A percentile compares a stretch with the other conserved stretches of the same genome.
Conservation (phyloP, 1,140 invertebrate genomes). For the Euwallacea fornicatus region DNA sequence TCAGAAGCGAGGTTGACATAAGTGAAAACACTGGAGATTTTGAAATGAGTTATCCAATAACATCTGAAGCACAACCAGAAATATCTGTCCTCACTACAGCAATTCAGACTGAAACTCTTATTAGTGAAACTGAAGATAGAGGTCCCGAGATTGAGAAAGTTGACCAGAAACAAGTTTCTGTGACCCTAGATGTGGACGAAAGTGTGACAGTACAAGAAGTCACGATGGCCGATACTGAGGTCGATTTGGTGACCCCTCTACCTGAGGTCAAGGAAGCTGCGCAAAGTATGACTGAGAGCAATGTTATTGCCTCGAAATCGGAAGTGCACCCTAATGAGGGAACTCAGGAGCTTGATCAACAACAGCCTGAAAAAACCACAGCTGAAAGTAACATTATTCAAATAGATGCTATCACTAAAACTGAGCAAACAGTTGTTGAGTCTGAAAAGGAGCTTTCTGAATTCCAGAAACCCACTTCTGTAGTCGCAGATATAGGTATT, state of each 20-base stretch:
- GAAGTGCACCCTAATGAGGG: constrained; percentile 36
- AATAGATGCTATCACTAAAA: constrained; percentile 37
- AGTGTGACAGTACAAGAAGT: constrained; percentile 40
- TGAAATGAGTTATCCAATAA: constrained; percentile 19
- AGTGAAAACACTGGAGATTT: constrained; percentile 37
- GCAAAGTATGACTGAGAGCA: constrained; percentile 34
- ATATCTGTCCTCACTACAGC: constrained; percentile 44
- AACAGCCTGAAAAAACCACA: constrained; percentile 34
- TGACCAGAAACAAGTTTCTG: constrained; percentile 48
- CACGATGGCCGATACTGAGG: constrained; percentile 41
- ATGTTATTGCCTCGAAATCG: constrained; percentile 35
- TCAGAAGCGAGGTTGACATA: constrained; percentile 43
- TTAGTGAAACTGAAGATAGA: constrained; percentile 49
- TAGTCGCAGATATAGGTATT: constrained; percentile 35
- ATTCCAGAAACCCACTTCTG: constrained; percentile 18
- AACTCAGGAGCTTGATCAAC: constrained; percentile 29
- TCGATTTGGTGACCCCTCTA: constrained; percentile 37
- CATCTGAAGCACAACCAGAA: constrained; percentile 40
- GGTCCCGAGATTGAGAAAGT: constrained; percentile 45
- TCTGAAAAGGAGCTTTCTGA: constrained; percentile 32
- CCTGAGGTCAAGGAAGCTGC: constrained; percentile 33
- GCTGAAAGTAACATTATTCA: constrained; percentile 37
- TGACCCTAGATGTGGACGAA: constrained; percentile 36
- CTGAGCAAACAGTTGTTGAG: constrained; percentile 36
- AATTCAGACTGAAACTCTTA: constrained; percentile 44